phyloP scores from a whole-genome alignment of 2,113 vertebrate species.

The Nothoprocta pentlandii region DNA sequence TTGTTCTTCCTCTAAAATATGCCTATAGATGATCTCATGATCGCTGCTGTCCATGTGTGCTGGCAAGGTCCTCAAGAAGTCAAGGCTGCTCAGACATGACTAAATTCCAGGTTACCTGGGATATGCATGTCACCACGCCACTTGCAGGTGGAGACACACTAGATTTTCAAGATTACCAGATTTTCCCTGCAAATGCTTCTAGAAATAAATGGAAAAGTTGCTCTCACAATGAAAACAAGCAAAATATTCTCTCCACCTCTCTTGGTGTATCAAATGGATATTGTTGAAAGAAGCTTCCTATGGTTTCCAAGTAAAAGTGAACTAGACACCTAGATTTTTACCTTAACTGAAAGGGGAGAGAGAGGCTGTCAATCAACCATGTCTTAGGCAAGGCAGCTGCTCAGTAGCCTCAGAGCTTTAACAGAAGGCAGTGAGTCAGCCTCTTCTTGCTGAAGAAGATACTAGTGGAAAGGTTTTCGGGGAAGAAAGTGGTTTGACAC shows the following conservation, averaged over 20 bases:
- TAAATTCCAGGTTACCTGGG: constrained; percentile 6
- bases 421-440: not conserved
- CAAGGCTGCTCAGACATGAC: not conserved
- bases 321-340: not conserved
- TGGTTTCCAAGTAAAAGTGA: not conserved
- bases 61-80: constrained; percentile 35
- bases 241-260: not conserved
- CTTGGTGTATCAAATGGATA: not conserved
- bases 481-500: rapidly evolving
- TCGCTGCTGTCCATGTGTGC: constrained; percentile 27
- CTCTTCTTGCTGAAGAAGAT: not conserved
- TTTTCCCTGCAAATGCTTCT: not conserved
- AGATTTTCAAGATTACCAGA: not conserved
- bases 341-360: not conserved
- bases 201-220: not conserved
- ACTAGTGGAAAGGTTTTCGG: not conserved
- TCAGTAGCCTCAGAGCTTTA: not conserved
- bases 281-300: not conserved
- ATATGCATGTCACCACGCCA: not conserved
- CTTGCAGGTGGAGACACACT: not conserved
- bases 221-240: constrained; percentile 21
- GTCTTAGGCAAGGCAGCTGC: not conserved
- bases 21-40: constrained; percentile 47
- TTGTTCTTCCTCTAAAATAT: constrained; percentile 25
- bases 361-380: not conserved